Base-by-base conservation (phyloP, 2,888 invertebrate genomes). In the Zygothrica quintamaculata region DNA sequence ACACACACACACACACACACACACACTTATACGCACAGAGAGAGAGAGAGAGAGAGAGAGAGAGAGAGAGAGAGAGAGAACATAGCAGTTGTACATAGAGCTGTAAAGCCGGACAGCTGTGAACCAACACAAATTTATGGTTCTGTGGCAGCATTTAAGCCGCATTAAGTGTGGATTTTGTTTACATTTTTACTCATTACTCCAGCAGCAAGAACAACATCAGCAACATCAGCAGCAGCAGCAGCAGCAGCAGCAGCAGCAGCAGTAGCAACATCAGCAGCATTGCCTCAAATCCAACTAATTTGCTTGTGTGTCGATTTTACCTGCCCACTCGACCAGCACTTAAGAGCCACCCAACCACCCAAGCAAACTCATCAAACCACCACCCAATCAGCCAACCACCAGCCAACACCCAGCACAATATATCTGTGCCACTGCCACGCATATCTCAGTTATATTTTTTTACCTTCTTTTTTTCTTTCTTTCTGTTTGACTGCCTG, bases 101-200 rank as follows among this genome's bases (percentile, higher is more conserved):
- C 13, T 44, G 16, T 18, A 9, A 4, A 12, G 36, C 25, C 18
- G 26, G 33, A 51, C 8, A 31, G 11, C 29, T 29, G 16, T 15
- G 8, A 22, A 34, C 34, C 26, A 31, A 29, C 29, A 29, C 29
- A 29, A n/a, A 77, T 56, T 74, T 69, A 53, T 65, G 56, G 50
- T 18, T 13, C 43, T 36, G 59, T 39, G 58, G 64, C 56, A 42
- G 29, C 79, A 73, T 64, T 82, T 82, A 82, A 79, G 80, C 74
- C 74, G 78, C 71, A 76, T 84, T 78, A 78, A 59, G 62, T 70
- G 56, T 47, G 68, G 71, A 77, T 78, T 80, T 75, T 71, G 82
- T 81, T 81, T 61, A 74, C 80, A 81, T 61, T 73, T 75, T 52
- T 74, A 60, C 75, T 67, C 61, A 59, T 62, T 67, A 55, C 58